Conservation (phyloP, 2,888 invertebrate species). For the Octonoba sinensis region DNA sequence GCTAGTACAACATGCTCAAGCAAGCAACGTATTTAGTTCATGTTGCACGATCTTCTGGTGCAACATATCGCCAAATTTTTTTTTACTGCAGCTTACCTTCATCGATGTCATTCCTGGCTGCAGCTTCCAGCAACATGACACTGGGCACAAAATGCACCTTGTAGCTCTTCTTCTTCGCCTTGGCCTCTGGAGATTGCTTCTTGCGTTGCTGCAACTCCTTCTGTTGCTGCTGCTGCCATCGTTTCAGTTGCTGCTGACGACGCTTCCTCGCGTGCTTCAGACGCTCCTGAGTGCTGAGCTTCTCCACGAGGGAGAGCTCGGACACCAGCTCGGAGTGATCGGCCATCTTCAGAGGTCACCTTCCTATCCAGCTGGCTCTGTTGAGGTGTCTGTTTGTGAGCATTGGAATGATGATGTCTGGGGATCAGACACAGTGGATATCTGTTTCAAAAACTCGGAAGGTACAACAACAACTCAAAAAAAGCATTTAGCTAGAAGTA, state of each 20-base stretch:
- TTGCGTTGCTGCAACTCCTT: slow-evolving; percentile 77
- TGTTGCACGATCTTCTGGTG: too few species aligned
- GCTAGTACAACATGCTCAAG: too few species aligned
- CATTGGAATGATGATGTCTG: too few species aligned
- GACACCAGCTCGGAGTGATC: slow-evolving; percentile 95
- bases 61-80: too few species aligned
- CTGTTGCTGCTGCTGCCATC: slow-evolving; percentile 91
- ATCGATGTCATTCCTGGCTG: slow-evolving; percentile 95
- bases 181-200: slow-evolving; percentile 72
- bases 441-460: too few species aligned
- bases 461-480: too few species aligned
- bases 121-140: slow-evolving; percentile 95
- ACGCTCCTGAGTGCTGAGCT: slow-evolving; percentile 93
- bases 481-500: too few species aligned
- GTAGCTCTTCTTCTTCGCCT: slow-evolving; percentile 69
- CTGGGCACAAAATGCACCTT: slow-evolving; percentile 77
- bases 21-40: too few species aligned
- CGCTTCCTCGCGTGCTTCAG: slow-evolving; percentile 85
- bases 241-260: slow-evolving; percentile 89
- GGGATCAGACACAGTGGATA: too few species aligned
- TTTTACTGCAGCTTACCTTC: slow-evolving; percentile 89
- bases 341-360: slow-evolving; percentile 65
- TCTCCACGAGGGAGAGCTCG: slow-evolving; percentile 96
- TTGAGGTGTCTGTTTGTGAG: too few species aligned
- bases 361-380: too few species aligned